These are phyloP conservation scores for Agrilus planipennis DNA, from an alignment of 1,140 invertebrate species.

Conservation along the genomic window DNA sequence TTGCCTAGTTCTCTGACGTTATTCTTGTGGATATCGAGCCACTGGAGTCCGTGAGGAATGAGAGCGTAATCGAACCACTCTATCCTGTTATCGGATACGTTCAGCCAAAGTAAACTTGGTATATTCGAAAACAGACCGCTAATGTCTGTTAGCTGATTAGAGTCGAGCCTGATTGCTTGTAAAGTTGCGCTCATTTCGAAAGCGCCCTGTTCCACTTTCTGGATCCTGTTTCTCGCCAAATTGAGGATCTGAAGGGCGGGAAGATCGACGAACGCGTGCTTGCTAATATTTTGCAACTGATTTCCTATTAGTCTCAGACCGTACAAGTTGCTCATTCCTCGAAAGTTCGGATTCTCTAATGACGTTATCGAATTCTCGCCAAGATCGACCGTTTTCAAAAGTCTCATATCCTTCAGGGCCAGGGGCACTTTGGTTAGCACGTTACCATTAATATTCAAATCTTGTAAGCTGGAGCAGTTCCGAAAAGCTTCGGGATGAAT, in stretches of 20 bases:
- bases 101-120: slow-evolving; percentile 73
- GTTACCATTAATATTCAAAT: slow-evolving; percentile 79
- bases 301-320: slow-evolving; percentile 79
- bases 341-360: slow-evolving; percentile 66
- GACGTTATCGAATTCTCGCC: slow-evolving; percentile 70
- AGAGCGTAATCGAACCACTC: slow-evolving; percentile 84
- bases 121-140: slow-evolving; percentile 74
- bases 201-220: slow-evolving; percentile 65
- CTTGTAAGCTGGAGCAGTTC: slow-evolving; percentile 70
- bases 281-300: slow-evolving; percentile 73
- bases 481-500: slow-evolving; percentile 70
- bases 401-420: slow-evolving; percentile 56
- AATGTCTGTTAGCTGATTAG: slow-evolving; percentile 74
- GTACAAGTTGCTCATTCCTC: slow-evolving; percentile 66
- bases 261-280: slow-evolving; percentile 65
- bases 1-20: slow-evolving; percentile 70
- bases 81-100: slow-evolving; percentile 82
- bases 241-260: slow-evolving; percentile 78
- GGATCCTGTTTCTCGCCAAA: slow-evolving; percentile 74
- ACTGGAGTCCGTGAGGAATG: slow-evolving; percentile 68
- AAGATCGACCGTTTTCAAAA: slow-evolving; percentile 70
- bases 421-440: slow-evolving; percentile 63
- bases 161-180: slow-evolving; percentile 75
- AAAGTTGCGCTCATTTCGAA: slow-evolving; percentile 69
- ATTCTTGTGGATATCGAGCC: slow-evolving; percentile 85